phyloP scores from a whole-genome alignment of 1,140 invertebrate species.

The Lineus longissimus region DNA sequence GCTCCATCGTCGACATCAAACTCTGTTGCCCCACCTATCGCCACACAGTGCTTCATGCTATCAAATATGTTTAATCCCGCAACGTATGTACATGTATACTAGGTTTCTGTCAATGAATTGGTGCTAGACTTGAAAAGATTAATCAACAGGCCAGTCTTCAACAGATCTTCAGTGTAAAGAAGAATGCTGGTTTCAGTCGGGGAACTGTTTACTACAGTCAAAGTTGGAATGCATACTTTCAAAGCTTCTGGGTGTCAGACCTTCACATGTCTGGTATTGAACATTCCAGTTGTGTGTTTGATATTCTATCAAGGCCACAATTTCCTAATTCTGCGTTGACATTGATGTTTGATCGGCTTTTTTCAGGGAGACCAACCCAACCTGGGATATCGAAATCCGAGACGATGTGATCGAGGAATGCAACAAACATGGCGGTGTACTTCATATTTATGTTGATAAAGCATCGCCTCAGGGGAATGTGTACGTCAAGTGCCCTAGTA shows the following conservation, averaged over 20 bases:
- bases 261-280: too few relatives aligned
- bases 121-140: too few relatives aligned
- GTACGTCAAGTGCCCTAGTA: constrained; percentile 97
- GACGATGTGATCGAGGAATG: constrained; percentile 99
- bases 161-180: too few relatives aligned
- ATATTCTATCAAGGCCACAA: too few relatives aligned
- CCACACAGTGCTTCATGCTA: constrained; percentile 98
- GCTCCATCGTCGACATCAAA: constrained; percentile 24
- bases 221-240: too few relatives aligned
- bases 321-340: too few relatives aligned
- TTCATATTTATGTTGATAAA: constrained; percentile 97
- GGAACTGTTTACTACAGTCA: too few relatives aligned
- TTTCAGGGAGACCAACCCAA: constrained; percentile 52
- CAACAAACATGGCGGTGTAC: constrained; percentile 93
- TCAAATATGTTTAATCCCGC: constrained; percentile 99
- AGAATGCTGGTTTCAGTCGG: too few relatives aligned
- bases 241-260: too few relatives aligned
- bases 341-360: not conserved
- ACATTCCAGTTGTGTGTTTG: too few relatives aligned
- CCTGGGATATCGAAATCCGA: constrained; percentile 87
- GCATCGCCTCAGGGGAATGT: constrained; percentile 93
- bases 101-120: too few relatives aligned
- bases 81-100: constrained; percentile 45
- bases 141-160: too few relatives aligned
- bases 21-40: constrained; percentile 86